Base-by-base conservation (phyloP, 1,140 invertebrate species). In the Drosophila erecta region DNA sequence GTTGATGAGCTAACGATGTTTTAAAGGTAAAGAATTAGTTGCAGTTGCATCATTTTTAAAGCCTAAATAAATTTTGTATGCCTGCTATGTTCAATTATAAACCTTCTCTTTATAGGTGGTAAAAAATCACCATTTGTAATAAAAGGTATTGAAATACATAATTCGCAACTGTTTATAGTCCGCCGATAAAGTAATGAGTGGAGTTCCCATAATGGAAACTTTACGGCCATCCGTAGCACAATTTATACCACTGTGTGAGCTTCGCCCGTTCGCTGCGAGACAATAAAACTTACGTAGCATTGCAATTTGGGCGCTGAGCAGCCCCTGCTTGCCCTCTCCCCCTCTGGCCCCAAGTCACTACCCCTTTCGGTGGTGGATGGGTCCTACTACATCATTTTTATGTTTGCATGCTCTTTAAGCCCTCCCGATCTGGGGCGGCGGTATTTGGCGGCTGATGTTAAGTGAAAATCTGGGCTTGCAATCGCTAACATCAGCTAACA, bases 401-500 rank as follows among this genome's bases (percentile, higher is more conserved):
- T 89, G 84, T 87, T 89, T 89, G 84, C 79, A 83, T 81, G 83
- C 83, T 79, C 79, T 81, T 85, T 71, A 87, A 69, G 74, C 54
- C 54, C 51, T 44, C 44, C 37, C 15, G 49, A 59, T 50, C 73
- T 53, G 74, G 54, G 56, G 33, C 41, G 38, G 65, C 62, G 62
- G 73, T 66, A 58, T 64, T 75, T 76, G 76, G 76, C 72, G 77
- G 75, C 58, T 49, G 51, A 74, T 84, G 84, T 89, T 89, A 89
- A 89, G 84, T 89, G 84, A 89, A 89, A 89, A 89, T 89, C 84
- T 80, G 83, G 50, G 58, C 69, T 81, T 76, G 77, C 85, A 89
- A 90, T 90, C 85, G 85, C 85, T 84, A 90, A 81, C 81, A 90
- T 90, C 85, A 86, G 85, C 85, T 90, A 90, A 90, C 81, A 90